Percentiles rank a stretch among this genome's conserved stretches.
phyloP scores from a whole-genome alignment of 2,797 vertebrate species.

The Ctenosaura bakeri region DNA sequence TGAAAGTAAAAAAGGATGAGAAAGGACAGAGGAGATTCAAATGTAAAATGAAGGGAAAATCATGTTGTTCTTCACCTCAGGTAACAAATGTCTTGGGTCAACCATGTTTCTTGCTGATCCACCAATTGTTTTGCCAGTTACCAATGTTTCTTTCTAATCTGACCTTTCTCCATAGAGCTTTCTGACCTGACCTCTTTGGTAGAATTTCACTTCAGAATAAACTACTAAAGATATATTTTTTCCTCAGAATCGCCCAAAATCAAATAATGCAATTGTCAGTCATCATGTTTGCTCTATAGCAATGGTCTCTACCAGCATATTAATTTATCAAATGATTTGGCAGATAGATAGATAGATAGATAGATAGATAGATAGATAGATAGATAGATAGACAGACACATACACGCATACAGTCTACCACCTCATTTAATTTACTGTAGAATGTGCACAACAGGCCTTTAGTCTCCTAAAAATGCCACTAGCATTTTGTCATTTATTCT shows the following conservation, averaged over 20 bases:
- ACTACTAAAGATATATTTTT: neutral
- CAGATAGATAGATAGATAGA: neutral
- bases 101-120: neutral
- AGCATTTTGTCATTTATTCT: neutral
- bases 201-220: neutral
- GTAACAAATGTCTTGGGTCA: neutral
- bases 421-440: too few relatives aligned
- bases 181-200: neutral
- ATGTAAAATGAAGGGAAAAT: neutral
- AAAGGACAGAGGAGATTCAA: too few relatives aligned
- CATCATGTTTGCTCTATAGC: neutral
- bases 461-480: neutral
- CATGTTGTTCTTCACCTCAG: neutral
- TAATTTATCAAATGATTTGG: neutral
- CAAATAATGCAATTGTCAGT: neutral
- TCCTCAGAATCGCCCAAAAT: neutral
- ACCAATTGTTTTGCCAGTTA: neutral
- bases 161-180: neutral
- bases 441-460: neutral
- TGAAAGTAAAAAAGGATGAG: too few relatives aligned
- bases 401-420: too few relatives aligned
- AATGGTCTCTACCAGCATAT: neutral
- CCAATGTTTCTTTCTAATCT: neutral
- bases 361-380: neutral
- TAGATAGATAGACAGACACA: neutral